Base-by-base conservation (phyloP, 2,888 invertebrate genomes). In the Rhamnusium bicolor region DNA sequence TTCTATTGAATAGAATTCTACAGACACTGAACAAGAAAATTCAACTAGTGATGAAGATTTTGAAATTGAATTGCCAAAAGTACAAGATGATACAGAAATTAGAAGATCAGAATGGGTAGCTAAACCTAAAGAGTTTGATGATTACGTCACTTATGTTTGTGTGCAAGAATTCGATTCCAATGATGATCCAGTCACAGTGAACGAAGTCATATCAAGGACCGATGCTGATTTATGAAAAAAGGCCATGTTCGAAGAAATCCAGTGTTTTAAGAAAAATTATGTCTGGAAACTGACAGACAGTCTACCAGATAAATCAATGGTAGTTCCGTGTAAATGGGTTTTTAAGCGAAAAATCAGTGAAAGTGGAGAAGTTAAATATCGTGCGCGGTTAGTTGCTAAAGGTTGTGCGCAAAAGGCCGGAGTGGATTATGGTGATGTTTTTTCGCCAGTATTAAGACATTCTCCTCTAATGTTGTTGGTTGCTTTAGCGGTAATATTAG, bases 161-260 rank as follows among this genome's bases (percentile, higher is more conserved):
- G 58, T 61, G 49, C 69, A 76, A 58, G 72, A 73, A 29, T 29
- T 62, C 46, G 51, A 53, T 51, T 5, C 54, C 16, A 60, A 69
- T 53, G 61, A 58, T 53, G 73, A 77, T 54, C 75, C 79, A 68
- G 71, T 68, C 3, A 72, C 67, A 3, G 56, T 71, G n/a, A 46
- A 54, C 3, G 24, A 24, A 24, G 24, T 6, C 24, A 24, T 78
- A 18, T 75, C 72, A 65, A 69, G 72, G 54, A 18, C 71, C 18
- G 67, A 78, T 71, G 65, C 69, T 62, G 74, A 63, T 27, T 19
- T 53, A 46, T 76, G 77, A 78, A 74, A 47, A 24, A 32, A 53
- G 27, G 79, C 79, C 19, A 80, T 79, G 77, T 51, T 27, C 10
- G 74, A 75, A 10, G 74, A 78, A 61, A 32, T 77, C 14, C 56